Evolutionary conservation across 1,140 invertebrate genomes (phyloP), one percentile per base, ranked within the genome.

Genomic region (Agrilus planipennis): DNA sequence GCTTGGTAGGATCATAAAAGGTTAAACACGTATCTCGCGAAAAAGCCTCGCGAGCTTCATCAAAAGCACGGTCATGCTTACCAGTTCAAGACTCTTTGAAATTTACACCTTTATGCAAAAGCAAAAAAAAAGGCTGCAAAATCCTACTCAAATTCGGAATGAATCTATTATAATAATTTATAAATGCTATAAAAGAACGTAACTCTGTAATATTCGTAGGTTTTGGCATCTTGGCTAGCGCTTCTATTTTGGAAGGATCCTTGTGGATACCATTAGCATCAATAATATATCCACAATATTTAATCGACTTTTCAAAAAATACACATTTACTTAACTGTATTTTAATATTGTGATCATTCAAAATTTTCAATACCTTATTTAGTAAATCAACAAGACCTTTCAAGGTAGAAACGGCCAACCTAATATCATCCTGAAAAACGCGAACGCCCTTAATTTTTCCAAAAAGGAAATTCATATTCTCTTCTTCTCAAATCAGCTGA

Each of bases 251-350:
- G 11, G 50, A 49, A 9, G 34, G 41, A 11, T 50, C 32, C 17
- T 56, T 57, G 28, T 38, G 31, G n/a, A 66, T 46, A 4, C 64
- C 64, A 2, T 55, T 36, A 30, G 37, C 34, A 14, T 49, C 42
- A 2, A 68, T 52, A n/a, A 51, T 38, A 35, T 31, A 52, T 4
- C 62, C 64, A n/a, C 65, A 41, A 49, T 60, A 65, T 34, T 51
- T 55, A 0, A 64, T 41, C 5, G 30, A 21, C 12, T 46, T 30
- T 19, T 21, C 10, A 30, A 49, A 46, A 43, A 46, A 48, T 4
- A 4, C 25, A 41, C 50, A 52, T 45, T 53, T 53, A 6, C 46
- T 43, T 25, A 41, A 41, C 7, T 42, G 51, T 30, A 51, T 25
- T n/a, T 36, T 45, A 6, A 51, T n/a, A n/a, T n/a, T n/a, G n/a